A percentile compares a stretch with the other conserved stretches of the same genome.
phyloP scores from a whole-genome alignment of 2,888 invertebrate genomes.

The Pharmacophagus antenor region DNA sequence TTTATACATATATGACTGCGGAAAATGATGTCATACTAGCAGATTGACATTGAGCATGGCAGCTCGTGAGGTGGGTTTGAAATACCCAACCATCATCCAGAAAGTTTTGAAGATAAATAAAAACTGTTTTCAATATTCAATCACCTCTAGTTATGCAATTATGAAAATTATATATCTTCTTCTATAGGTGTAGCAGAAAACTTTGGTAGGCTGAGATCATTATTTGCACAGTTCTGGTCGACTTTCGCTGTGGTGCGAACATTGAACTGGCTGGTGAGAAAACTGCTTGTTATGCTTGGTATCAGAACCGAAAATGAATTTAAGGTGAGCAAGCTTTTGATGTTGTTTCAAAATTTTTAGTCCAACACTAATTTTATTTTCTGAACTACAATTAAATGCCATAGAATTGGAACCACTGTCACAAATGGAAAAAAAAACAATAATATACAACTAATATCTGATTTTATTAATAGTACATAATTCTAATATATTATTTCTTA shows the following conservation, averaged over 20 bases:
- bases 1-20: no score
- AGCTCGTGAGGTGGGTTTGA: no score
- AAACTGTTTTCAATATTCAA: no score
- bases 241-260: conserved; percentile 91
- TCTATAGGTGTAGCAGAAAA: conserved; percentile 93
- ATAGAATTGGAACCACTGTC: not conserved
- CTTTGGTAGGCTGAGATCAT: conserved; percentile 89
- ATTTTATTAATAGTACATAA: no score
- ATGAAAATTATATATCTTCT: not conserved
- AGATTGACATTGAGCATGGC: no score
- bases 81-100: no score
- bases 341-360: no score
- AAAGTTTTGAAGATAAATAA: no score
- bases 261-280: conserved; percentile 89
- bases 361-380: not conserved
- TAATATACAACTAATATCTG: no score
- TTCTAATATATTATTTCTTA: no score
- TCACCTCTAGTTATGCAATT: not conserved
- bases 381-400: not conserved
- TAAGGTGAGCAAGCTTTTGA: conserved; percentile 60
- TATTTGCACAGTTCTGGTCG: conserved; percentile 93
- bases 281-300: conserved; percentile 86
- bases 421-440: no score
- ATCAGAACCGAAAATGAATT: conserved; percentile 72
- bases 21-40: no score